phyloP scores from a whole-genome alignment of 2,113 vertebrate species.

The Etheostoma cragini region DNA sequence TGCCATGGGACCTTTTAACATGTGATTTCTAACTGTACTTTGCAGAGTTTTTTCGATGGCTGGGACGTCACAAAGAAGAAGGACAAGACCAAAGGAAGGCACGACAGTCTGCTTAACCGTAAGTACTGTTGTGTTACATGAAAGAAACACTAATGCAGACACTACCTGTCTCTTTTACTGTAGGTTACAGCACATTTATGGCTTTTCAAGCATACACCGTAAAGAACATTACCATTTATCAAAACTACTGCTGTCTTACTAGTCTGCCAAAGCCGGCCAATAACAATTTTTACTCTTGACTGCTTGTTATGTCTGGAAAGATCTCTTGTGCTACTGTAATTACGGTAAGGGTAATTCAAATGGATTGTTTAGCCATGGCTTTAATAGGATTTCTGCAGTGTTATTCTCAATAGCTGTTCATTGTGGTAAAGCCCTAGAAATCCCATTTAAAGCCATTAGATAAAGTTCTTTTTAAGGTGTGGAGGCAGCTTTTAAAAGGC shows the following conservation, averaged over 20 bases:
- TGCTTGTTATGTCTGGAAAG: slow-evolving; percentile 3
- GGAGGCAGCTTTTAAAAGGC: background rate
- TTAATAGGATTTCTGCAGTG: background rate
- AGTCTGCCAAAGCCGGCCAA: slow-evolving; percentile 16
- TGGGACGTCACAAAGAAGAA: slow-evolving; percentile 97
- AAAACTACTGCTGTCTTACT: background rate
- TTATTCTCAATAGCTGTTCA: background rate
- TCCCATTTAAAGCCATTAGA: background rate
- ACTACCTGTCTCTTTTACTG: background rate
- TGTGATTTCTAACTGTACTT: slow-evolving; percentile 20
- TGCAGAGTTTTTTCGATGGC: slow-evolving; percentile 95
- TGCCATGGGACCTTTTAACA: background rate
- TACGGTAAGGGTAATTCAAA: slow-evolving; percentile 30
- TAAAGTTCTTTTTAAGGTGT: background rate
- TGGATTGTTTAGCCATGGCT: slow-evolving; percentile 15
- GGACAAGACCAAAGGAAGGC: slow-evolving; percentile 91
- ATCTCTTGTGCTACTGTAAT: slow-evolving; percentile 5
- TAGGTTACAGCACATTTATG: slow-evolving; percentile 13
- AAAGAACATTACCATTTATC: slow-evolving; percentile 33
- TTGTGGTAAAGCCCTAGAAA: background rate
- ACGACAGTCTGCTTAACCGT: slow-evolving; percentile 82
- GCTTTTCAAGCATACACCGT: slow-evolving; percentile 14
- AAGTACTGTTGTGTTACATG: slow-evolving; percentile 47
- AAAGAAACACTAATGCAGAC: background rate
- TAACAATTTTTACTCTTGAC: slow-evolving; percentile 29